phyloP scores from a whole-genome alignment of 2,888 invertebrate species.

The Dynastes maya region DNA sequence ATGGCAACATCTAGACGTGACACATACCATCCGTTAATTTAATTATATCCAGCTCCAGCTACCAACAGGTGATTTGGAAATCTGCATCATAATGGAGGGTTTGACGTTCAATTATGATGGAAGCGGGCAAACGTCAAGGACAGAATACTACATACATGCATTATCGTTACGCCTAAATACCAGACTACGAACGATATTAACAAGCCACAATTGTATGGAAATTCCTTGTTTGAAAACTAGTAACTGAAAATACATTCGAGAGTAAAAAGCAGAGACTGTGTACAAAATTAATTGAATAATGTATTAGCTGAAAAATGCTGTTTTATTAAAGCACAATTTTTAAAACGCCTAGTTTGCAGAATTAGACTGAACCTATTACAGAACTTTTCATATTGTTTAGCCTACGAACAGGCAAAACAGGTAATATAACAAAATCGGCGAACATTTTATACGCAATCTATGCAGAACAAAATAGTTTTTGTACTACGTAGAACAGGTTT shows the following conservation, averaged over 20 bases:
- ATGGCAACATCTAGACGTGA: slow-evolving; percentile 41
- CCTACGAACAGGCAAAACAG: too few species aligned
- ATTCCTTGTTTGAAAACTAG: background rate
- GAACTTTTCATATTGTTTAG: too few species aligned
- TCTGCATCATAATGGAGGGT: slow-evolving; percentile 46
- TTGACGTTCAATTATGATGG: slow-evolving; percentile 40
- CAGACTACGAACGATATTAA: background rate
- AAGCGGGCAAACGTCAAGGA: slow-evolving; percentile 37
- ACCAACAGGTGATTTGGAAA: slow-evolving; percentile 46
- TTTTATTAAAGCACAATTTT: too few species aligned
- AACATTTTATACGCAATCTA: too few species aligned
- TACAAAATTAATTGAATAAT: background rate
- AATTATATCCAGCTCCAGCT: slow-evolving; percentile 39
- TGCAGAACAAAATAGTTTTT: too few species aligned
- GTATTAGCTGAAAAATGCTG: too few species aligned
- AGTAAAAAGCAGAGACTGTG: background rate
- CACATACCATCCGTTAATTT: slow-evolving; percentile 41
- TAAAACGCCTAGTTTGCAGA: too few species aligned
- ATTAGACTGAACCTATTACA: too few species aligned
- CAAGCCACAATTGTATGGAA: background rate
- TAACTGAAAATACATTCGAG: background rate
- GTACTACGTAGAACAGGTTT: too few species aligned
- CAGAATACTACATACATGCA: slow-evolving; percentile 28
- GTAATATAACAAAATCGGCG: too few species aligned
- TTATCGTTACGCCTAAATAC: slow-evolving; percentile 17